Evolutionary conservation across 2,888 invertebrate species (phyloP).

Genomic region (Synanthedon formicaeformis): DNA sequence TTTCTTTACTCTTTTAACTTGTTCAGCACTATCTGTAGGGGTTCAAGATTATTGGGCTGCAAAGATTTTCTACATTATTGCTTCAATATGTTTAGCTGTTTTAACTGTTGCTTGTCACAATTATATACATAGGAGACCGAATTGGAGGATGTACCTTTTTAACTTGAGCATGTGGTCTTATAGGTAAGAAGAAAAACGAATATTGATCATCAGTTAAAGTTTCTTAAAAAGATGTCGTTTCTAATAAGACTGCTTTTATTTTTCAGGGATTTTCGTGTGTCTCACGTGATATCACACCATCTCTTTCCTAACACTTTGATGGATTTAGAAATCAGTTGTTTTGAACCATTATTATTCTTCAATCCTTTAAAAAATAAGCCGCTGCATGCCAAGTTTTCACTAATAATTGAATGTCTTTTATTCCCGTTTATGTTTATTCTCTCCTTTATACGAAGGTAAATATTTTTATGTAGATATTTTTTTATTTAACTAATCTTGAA

Average conservation of each 20-base stretch:
- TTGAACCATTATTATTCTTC: constrained; percentile 77
- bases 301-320: constrained; percentile 80
- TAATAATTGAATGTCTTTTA: constrained; percentile 54
- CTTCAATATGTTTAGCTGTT: constrained; percentile 72
- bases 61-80: constrained; percentile 42
- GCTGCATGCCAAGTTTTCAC: constrained; percentile 54
- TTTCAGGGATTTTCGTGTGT: constrained; percentile 16
- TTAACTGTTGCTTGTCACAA: constrained; percentile 77
- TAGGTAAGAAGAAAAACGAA: constrained; percentile 44
- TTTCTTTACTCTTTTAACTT: constrained; percentile 33
- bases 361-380: constrained; percentile 72
- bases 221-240: not conserved
- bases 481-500: not conserved
- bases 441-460: constrained; percentile 47
- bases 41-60: constrained; percentile 22
- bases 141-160: constrained; percentile 83
- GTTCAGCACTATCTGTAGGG: constrained; percentile 29
- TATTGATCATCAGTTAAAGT: not conserved
- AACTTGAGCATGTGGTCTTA: constrained; percentile 77
- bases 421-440: constrained; percentile 45
- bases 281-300: constrained; percentile 83
- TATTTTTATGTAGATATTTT: not conserved
- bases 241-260: not conserved
- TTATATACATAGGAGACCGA: constrained; percentile 80
- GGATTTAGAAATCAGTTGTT: constrained; percentile 77